These are phyloP conservation scores for Frankliniella fusca DNA, from an alignment of 2,888 invertebrate genomes.

Conservation along the genomic window DNA sequence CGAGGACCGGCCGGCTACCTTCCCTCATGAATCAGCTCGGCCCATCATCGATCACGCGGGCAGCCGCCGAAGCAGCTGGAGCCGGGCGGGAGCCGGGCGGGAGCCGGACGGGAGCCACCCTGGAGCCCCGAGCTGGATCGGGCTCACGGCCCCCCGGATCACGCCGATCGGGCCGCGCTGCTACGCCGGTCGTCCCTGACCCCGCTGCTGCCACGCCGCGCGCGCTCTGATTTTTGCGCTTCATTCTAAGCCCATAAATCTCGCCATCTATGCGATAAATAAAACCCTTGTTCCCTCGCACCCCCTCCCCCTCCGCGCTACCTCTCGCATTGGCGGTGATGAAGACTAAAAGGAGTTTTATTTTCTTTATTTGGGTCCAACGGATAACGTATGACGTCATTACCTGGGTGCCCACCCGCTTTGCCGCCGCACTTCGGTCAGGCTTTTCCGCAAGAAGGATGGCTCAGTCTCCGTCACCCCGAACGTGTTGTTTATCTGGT, in stretches of 20 bases:
- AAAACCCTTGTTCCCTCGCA: constrained; percentile 13
- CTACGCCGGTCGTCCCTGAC: background rate
- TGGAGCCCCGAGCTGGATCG: background rate
- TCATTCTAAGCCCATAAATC: constrained; percentile 10
- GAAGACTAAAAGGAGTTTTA: no score
- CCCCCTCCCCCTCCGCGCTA: background rate
- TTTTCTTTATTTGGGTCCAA: no score
- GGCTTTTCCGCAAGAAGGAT: background rate
- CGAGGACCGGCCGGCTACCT: background rate
- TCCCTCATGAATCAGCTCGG: constrained; percentile 10
- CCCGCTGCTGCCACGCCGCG: background rate
- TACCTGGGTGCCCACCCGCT: background rate
- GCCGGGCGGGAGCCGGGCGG: background rate
- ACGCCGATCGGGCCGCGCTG: background rate
- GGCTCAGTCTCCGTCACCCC: background rate
- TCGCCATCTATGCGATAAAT: constrained; percentile 21
- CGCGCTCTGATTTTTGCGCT: constrained; percentile 18
- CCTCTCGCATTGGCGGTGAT: background rate
- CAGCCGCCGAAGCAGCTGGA: background rate
- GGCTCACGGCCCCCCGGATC: background rate
- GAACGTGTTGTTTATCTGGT: constrained; percentile 2
- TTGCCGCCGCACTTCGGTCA: background rate
- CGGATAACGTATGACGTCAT: constrained; percentile 11
- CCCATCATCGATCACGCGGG: constrained; percentile 12
- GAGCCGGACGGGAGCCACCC: background rate